phyloP scores from a whole-genome alignment of 1,140 invertebrate genomes.

The Oryctes rhinoceros region DNA sequence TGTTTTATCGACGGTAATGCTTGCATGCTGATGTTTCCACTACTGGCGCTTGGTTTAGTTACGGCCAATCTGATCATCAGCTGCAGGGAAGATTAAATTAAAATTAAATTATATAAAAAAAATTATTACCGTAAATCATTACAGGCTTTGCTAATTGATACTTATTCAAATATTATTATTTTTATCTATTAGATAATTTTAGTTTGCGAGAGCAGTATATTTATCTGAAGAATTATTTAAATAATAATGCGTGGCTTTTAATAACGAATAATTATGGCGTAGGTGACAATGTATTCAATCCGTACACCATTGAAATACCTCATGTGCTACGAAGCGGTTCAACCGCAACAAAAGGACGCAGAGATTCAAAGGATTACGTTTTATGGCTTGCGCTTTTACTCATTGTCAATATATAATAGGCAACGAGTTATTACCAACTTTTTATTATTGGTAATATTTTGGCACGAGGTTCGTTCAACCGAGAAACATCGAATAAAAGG shows the following conservation, averaged over 20 bases:
- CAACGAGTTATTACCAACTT: neutral
- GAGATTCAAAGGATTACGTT: slow-evolving; percentile 33
- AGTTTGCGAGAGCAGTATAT: too few species aligned
- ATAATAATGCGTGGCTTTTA: neutral
- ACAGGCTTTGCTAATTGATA: too few species aligned
- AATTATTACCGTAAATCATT: too few species aligned
- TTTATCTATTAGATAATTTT: too few species aligned
- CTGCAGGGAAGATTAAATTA: too few species aligned
- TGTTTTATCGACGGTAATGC: too few species aligned
- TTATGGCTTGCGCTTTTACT: slow-evolving; percentile 25
- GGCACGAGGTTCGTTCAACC: slow-evolving; percentile 27
- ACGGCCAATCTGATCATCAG: too few species aligned
- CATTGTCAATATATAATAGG: neutral
- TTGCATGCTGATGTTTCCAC: too few species aligned
- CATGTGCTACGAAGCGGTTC: neutral
- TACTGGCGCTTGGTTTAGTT: too few species aligned
- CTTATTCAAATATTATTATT: too few species aligned
- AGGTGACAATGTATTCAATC: slow-evolving; percentile 13
- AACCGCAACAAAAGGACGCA: slow-evolving; percentile 19
- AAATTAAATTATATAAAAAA: too few species aligned
- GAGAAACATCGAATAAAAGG: neutral
- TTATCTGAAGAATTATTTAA: neutral
- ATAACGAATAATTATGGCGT: neutral
- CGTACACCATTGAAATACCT: slow-evolving; percentile 9
- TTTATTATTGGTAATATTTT: slow-evolving; percentile 26